Percentiles rank a stretch among this genome's conserved stretches.
Evolutionary conservation across 2,113 vertebrate genomes (phyloP).

Genomic region (Microcebus tavaratra): DNA sequence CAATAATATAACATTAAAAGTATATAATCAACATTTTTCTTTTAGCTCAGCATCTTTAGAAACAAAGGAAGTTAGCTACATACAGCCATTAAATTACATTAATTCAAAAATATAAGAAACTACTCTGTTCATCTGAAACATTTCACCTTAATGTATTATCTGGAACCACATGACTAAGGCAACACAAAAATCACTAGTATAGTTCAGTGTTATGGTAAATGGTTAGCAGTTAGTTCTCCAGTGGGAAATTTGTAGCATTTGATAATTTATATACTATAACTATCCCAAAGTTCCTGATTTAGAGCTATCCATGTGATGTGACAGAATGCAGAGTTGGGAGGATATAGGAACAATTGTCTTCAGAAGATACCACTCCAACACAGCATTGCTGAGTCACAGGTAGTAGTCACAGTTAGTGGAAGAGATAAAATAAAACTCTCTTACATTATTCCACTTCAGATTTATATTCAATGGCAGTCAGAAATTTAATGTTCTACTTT

Average conservation of each 20-base stretch:
- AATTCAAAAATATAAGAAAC: background rate
- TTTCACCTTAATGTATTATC: background rate
- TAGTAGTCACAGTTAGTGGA: background rate
- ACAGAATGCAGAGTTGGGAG: background rate
- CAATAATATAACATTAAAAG: background rate
- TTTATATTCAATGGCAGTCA: background rate
- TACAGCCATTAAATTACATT: background rate
- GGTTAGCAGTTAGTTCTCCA: background rate
- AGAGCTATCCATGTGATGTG: background rate
- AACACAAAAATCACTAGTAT: background rate
- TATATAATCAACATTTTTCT: background rate
- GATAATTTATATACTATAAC: background rate
- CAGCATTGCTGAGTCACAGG: no score
- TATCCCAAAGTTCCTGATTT: background rate
- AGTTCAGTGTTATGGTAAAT: background rate
- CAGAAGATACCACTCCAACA: background rate
- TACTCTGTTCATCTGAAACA: background rate
- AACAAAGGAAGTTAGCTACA: background rate
- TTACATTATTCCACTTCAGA: background rate
- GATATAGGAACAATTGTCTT: background rate
- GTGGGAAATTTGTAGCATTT: background rate
- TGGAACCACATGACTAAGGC: background rate
- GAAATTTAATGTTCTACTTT: background rate
- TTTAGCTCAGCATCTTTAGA: background rate
- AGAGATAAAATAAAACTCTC: background rate